These are phyloP conservation scores for Acanthaster planci DNA, from an alignment of 35 echinoderm and acorn worm genomes.

Conservation along the genomic window DNA sequence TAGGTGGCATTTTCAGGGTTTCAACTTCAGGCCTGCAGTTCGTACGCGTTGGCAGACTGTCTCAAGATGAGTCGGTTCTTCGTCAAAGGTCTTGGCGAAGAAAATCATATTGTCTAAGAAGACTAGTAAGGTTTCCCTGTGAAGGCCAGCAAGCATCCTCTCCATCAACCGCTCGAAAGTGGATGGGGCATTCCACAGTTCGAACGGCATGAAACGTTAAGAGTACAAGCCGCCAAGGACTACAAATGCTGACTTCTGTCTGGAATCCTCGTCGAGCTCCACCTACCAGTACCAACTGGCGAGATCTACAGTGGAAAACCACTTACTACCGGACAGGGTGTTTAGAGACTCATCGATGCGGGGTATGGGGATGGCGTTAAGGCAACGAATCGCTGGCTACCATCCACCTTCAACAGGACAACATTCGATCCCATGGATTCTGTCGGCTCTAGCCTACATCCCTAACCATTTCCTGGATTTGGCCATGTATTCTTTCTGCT, in stretches of 20 bases:
- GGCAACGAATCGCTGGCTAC: slow-evolving; percentile 25
- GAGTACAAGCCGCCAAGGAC: neutral
- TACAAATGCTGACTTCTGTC: slow-evolving; percentile 39
- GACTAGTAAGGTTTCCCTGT: neutral
- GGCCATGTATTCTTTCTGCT: slow-evolving; percentile 33
- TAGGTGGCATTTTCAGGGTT: slow-evolving; percentile 51
- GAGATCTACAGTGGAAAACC: slow-evolving; percentile 47
- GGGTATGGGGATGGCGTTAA: slow-evolving; percentile 50
- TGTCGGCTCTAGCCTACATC: slow-evolving; percentile 29
- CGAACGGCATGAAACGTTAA: slow-evolving; percentile 33
- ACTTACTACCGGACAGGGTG: neutral
- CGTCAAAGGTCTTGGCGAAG: neutral
- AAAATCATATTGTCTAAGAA: slow-evolving; percentile 44
- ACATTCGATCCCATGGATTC: slow-evolving; percentile 47
- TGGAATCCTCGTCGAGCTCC: slow-evolving; percentile 40
- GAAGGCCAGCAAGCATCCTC: slow-evolving; percentile 4
- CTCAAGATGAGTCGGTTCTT: neutral
- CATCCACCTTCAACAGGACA: slow-evolving; percentile 63
- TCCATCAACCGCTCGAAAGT: slow-evolving; percentile 50
- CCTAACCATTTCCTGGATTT: slow-evolving; percentile 13
- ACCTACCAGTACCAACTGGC: slow-evolving; percentile 60
- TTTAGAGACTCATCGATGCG: slow-evolving; percentile 61
- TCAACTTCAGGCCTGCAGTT: slow-evolving; percentile 41
- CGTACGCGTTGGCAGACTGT: neutral
- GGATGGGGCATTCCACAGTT: slow-evolving; percentile 45